Evolutionary conservation across 2,797 vertebrate species (phyloP), one percentile per base, ranked within the genome.

Genomic region (Arnoldichthys spilopterus): DNA sequence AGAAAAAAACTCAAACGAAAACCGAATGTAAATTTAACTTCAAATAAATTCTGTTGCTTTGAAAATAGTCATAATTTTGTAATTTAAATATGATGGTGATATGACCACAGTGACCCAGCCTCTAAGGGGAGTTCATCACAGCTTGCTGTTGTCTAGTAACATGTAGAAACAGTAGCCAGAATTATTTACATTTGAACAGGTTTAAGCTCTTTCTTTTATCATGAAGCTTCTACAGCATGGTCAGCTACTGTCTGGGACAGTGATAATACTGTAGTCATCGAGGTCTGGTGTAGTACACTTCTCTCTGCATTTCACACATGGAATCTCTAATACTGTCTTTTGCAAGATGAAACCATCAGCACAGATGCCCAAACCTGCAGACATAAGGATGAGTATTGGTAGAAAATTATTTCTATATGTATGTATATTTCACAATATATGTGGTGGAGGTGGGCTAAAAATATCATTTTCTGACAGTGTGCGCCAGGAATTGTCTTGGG

Each of bases 401-500:
- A 77, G 83, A 76, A 84, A 85, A 82, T 82, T 43, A 79, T 81
- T 82, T 84, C 84, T 85, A 79, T 86, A 85, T 80, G 83, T 85
- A 83, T 85, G 81, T 80, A 84, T 86, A 85, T 86, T 85, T 84
- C 61, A 78, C 77, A 67, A 76, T 78, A 77, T 83, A 82, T 77
- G 40, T 53, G 70, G 78, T 30, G 22, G 79, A 78, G 80, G 64
- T 75, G 71, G 78, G 72, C 74, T 86, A 88, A 83, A 84, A 84
- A 85, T 88, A 83, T 89, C 73, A 89, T 91, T 84, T 86, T 89
- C 87, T 83, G 81, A 85, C 84, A 83, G 80, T 75, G 84, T 84
- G 84, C 79, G 84, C 79, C 81, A 86, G 89, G 89, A 92, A 92
- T 90, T 87, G 91, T 92, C 90, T 91, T 85, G 89, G 87, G 92